Percentiles rank a stretch among this genome's conserved stretches.
phyloP scores from a whole-genome alignment of 2,888 invertebrate species.

The Nomada flava region DNA sequence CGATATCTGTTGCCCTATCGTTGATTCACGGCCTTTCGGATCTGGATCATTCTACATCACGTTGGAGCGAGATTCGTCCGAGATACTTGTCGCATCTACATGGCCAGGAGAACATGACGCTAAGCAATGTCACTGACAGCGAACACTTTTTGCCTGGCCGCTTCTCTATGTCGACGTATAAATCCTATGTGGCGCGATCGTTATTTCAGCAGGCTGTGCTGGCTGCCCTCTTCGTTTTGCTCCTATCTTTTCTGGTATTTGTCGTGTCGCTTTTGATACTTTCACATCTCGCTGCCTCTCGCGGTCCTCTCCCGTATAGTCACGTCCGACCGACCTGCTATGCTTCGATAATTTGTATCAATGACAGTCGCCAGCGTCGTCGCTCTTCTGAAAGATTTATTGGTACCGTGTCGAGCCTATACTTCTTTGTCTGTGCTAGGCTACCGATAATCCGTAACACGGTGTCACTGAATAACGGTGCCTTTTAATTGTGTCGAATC shows the following conservation, averaged over 20 bases:
- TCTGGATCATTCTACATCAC: conserved; percentile 29
- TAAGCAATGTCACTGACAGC: conserved; percentile 54
- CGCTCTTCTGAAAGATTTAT: conserved; percentile 50
- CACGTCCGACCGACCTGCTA: conserved; percentile 41
- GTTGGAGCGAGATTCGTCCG: conserved; percentile 41
- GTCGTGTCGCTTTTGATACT: conserved; percentile 67
- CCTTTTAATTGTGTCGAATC: conserved; percentile 49
- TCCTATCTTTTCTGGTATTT: conserved; percentile 41
- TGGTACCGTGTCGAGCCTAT: conserved; percentile 12
- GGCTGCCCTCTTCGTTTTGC: conserved; percentile 56
- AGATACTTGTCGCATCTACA: conserved; percentile 30
- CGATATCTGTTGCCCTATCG: neutral
- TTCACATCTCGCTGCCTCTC: conserved; percentile 58
- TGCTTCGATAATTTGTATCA: conserved; percentile 58
- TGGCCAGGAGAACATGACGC: conserved; percentile 37
- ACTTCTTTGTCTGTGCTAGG: conserved; percentile 44
- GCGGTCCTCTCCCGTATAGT: conserved; percentile 42
- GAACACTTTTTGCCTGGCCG: conserved; percentile 44
- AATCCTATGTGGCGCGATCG: conserved; percentile 65
- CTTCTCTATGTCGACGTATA: conserved; percentile 58
- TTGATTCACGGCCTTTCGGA: conserved; percentile 18
- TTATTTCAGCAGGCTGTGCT: conserved; percentile 62
- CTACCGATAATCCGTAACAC: conserved; percentile 38
- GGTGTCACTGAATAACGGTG: conserved; percentile 46
- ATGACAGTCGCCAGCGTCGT: conserved; percentile 57